These are phyloP conservation scores for Onychomys arenicola DNA, from an alignment of 2,797 vertebrate genomes.

Conservation along the genomic window DNA sequence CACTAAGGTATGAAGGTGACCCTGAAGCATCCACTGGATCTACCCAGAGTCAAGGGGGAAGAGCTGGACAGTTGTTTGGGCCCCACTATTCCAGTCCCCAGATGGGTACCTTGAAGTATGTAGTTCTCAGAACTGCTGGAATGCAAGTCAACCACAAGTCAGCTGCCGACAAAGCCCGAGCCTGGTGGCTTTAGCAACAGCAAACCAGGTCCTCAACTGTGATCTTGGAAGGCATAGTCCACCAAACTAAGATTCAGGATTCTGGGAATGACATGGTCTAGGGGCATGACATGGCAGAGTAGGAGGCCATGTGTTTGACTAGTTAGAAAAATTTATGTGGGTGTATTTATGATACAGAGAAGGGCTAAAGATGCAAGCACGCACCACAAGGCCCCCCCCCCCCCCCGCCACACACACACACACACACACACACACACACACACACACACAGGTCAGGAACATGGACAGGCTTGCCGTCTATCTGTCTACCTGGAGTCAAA, in stretches of 20 bases:
- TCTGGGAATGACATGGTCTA: neutral
- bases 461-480: neutral
- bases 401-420: no score
- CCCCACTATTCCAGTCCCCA: neutral
- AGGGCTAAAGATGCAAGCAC: neutral
- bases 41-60: no score
- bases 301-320: neutral
- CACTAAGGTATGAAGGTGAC: no score
- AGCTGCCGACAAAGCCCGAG: neutral
- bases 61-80: neutral
- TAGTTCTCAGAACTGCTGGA: neutral
- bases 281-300: neutral
- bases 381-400: accelerated
- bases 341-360: neutral
- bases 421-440: neutral
- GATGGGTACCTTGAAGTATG: accelerated
- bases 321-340: neutral
- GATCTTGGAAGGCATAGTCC: neutral
- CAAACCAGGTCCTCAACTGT: neutral
- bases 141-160: neutral
- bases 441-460: neutral
- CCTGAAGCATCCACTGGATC: neutral
- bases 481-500: neutral
- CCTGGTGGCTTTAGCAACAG: neutral
- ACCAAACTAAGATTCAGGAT: accelerated